Base-by-base conservation (phyloP, 2,113 vertebrate genomes). In the Rhegmatorhina hoffmannsi region DNA sequence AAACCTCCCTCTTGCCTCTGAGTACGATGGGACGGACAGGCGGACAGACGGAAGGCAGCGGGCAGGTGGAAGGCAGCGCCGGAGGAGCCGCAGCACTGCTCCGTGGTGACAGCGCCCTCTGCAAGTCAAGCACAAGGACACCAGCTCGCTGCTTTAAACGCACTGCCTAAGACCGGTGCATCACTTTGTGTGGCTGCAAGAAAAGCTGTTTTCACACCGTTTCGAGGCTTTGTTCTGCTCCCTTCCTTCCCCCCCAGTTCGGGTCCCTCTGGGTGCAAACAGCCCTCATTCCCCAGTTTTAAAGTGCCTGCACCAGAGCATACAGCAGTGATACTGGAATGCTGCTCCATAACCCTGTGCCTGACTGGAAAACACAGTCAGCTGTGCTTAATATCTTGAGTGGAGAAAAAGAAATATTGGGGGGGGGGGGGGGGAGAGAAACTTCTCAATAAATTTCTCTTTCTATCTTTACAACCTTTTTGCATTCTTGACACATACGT, bases 21-120 rank as follows among this genome's bases (percentile, higher is more conserved):
- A 17, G 28, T 6, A 0, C 0, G 11, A 3, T 0, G 2, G 5
- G 36, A 19, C 56, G 13, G 31, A 5, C 17, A 0, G 50, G 23
- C 2, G 52, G 52, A 53, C 52, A 53, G 34, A 5, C n/a, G 31
- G 11, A 68, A 23, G 47, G 47, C 49, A 25, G 49, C 24, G 49
- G 49, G 49, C 25, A 20, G 21, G 6, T 2, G 28, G 76, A 1
- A 40, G 1, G 60, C 78, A 29, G 62, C 33, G 78, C 55, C 29
- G 47, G 56, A 76, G 83, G 88, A 86, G 43, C 85, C 9, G 73
- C 95, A 93, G 96, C 96, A 36, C 89, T 64, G 33, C 94, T 43
- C 59, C 17, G 88, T 34, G 95, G 94, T 2, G 50, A 18, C 1
- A 5, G 13, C 4, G 38, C 49, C 60, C 21, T 4, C 50, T 89